Evolutionary conservation across 1,140 invertebrate genomes (phyloP), one percentile per base, ranked within the genome.

Genomic region (Archivesica marissinica): DNA sequence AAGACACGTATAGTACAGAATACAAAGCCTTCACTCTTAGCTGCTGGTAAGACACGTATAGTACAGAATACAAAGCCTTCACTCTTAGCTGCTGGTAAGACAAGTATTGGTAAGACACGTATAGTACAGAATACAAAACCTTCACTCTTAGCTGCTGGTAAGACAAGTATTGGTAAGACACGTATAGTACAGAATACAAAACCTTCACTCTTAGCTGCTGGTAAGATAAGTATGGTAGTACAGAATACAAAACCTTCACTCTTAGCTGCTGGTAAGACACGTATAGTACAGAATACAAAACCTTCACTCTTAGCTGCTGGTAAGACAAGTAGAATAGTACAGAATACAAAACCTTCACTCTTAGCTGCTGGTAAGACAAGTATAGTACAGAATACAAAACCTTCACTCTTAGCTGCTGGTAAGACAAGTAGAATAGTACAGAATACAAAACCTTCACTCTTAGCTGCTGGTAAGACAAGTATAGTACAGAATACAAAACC

Each of bases 211-310:
- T 72, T 92, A 35, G 74, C 86, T 75, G 89, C 89, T 77, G 93
- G 93, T 93, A 85, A 86, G 17, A 81, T 93, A 56, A 93, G 94
- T 87, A 75, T 94, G 47, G 92, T 92, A 75, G 88, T 89, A 39
- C 93, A 94, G 77, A 93, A 93, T 23, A 91, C 88, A 39, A 93
- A 91, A 88, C 76, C 89, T 20, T 87, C 92, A 33, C 72, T 91
- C 54, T 72, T 92, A 35, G 74, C 86, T 75, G 89, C 89, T 77
- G 93, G 93, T 93, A 85, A 86, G 74, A 44, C 41, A 44, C 7
- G 41, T 44, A 17, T 44, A 17, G 41, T 9, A 44, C 7, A 44
- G n/a, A n/a, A n/a, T 23, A 91, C 88, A 39, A 93, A 91, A 88
- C 76, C 89, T 20, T 87, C 92, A 33, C 72, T 91, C 54, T 72